phyloP scores from a whole-genome alignment of 1,140 invertebrate genomes.

The Ectropis grisescens region DNA sequence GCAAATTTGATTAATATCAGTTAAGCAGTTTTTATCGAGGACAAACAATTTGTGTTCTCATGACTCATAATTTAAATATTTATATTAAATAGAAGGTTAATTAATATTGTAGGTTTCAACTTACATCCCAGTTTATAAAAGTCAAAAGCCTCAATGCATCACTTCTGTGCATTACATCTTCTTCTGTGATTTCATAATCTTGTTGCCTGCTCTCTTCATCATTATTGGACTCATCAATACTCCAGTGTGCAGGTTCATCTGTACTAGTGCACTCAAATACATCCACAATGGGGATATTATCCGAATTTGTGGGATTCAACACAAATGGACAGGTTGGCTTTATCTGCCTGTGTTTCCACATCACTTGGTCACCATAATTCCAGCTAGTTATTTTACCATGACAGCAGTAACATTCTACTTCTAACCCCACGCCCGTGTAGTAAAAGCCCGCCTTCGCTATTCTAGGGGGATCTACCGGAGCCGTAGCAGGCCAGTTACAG shows the following conservation, averaged over 20 bases:
- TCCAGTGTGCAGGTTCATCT: constrained; percentile 6
- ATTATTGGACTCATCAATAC: constrained; percentile 10
- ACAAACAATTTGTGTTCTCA: too few species aligned
- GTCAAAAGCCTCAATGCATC: constrained; percentile 70
- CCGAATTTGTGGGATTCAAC: constrained; percentile 72
- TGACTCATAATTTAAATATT: too few species aligned
- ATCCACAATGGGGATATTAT: constrained; percentile 73
- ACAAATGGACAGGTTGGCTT: constrained; percentile 83
- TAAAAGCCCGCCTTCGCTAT: constrained; percentile 89
- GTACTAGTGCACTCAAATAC: constrained; percentile 22
- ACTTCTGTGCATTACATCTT: constrained; percentile 65
- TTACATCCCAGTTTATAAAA: constrained; percentile 77
- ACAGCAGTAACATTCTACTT: constrained; percentile 85
- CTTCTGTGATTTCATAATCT: constrained; percentile 36
- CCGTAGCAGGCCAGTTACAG: constrained; percentile 77
- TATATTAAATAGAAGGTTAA: too few species aligned
- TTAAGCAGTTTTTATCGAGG: too few species aligned
- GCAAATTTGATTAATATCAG: too few species aligned
- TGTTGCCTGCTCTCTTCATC: constrained; percentile 17
- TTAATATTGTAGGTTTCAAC: too few species aligned
- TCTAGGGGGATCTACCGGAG: constrained; percentile 73
- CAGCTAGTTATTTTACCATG: constrained; percentile 79
- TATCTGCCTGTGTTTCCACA: constrained; percentile 73
- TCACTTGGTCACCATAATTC: constrained; percentile 82
- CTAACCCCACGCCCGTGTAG: constrained; percentile 76